phyloP scores from a whole-genome alignment of 2,113 vertebrate species.

The Zosterops pallidus region DNA sequence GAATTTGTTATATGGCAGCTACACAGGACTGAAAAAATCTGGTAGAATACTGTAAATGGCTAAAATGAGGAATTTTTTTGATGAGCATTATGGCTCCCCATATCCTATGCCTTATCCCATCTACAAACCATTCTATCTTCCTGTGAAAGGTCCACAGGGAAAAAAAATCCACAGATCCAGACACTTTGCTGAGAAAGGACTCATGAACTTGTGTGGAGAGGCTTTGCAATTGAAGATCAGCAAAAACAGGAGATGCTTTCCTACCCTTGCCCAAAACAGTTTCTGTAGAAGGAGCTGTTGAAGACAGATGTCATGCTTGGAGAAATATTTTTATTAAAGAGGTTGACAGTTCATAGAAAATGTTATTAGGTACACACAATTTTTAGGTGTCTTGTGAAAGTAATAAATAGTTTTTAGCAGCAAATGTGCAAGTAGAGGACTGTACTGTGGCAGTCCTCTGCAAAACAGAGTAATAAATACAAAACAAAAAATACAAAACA shows the following conservation, averaged over 20 bases:
- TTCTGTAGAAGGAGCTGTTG: neutral
- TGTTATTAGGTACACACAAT: neutral
- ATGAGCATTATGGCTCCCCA: neutral
- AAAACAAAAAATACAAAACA: fast-evolving
- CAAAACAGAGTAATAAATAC: neutral
- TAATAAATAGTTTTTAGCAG: neutral
- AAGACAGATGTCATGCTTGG: neutral
- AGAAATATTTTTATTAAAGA: neutral
- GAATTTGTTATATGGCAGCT: neutral
- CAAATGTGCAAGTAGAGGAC: neutral
- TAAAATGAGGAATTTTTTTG: neutral
- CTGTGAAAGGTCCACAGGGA: neutral
- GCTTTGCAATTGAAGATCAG: neutral
- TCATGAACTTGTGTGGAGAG: neutral
- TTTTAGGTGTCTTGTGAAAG: neutral
- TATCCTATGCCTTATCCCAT: neutral
- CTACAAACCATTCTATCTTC: neutral
- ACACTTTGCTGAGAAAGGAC: neutral
- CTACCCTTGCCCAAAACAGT: neutral
- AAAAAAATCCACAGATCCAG: neutral
- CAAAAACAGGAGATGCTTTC: neutral
- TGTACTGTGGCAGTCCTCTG: neutral
- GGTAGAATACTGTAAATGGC: neutral
- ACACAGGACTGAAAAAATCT: neutral
- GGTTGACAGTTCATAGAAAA: neutral